Base-by-base conservation (phyloP, 2,113 vertebrate species). In the Cyphomyrus plagiostoma region DNA sequence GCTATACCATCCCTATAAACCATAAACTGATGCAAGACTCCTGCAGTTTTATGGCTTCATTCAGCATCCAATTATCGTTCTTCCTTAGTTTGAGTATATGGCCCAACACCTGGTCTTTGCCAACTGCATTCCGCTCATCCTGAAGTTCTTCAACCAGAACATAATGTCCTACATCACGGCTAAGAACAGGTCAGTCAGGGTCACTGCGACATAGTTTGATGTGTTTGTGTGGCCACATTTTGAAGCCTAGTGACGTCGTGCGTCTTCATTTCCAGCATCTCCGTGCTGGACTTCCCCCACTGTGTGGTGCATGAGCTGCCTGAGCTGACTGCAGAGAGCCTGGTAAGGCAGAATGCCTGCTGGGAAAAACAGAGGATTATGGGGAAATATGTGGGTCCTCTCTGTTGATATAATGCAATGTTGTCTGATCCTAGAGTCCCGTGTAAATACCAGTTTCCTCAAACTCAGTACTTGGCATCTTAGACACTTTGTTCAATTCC, bases 91-190 rank as follows among this genome's bases (percentile, higher is more conserved):
- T 94, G 98, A 99, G 92, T 99, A 98, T 94, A 99, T 99, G 98
- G 98, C 98, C 87, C 98, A 99, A 92, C 98, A 99, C 88, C 93
- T 99, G 92, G 98, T 99, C 84, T 99, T 99, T 90, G 98, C 98
- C 91, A 99, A 99, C 95, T 99, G 98, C 92, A 99, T 99, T 92
- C 98, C 98, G 0, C 97, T 99, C 94, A 99, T 99, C 91, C 95
- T 99, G 21, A 99, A 99, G 96, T 99, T 99, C 95, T 99, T 99
- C 96, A 99, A 99, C 95, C 98, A 99, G 95, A 99, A 99, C 95
- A 99, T 99, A 93, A 99, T 99, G 98, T 99, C 98, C 23, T 99
- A 99, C 94, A 99, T 99, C 95, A 99, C 98, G 39, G 98, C 98
- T 89, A 99, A 99, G 94, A 99, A 99, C 94, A 97, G 98, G 98